Conservation (phyloP, 2,888 invertebrate genomes). For the Tipula lateralis region DNA sequence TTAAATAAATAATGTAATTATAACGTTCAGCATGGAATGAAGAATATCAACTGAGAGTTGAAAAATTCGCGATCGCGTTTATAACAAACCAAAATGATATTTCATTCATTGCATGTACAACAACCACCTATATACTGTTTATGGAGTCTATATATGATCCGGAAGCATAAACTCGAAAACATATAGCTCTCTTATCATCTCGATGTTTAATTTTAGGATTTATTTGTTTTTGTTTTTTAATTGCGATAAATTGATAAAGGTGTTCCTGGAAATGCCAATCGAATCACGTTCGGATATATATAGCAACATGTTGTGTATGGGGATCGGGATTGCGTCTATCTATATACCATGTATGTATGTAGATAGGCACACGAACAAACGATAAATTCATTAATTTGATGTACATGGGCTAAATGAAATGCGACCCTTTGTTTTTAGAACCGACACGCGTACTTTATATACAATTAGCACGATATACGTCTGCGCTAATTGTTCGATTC, state of each 20-base stretch:
- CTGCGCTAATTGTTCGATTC: too few relatives aligned
- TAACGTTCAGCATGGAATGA: background rate
- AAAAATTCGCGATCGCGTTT: background rate
- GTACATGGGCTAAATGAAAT: too few relatives aligned
- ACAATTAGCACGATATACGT: too few relatives aligned
- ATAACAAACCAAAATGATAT: background rate
- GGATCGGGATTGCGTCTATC: background rate
- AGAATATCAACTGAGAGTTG: background rate
- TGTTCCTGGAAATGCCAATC: background rate
- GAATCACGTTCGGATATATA: background rate
- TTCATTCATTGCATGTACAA: background rate
- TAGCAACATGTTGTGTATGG: background rate
- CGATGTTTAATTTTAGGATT: background rate
- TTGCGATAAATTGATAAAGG: background rate
- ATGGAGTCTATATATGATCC: background rate
- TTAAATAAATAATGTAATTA: background rate
- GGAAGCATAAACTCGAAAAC: background rate
- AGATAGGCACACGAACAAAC: background rate
- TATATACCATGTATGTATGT: too few relatives aligned
- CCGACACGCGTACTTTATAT: too few relatives aligned
- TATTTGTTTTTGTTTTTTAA: background rate
- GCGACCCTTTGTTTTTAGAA: too few relatives aligned
- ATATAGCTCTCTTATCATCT: background rate
- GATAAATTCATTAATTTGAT: background rate
- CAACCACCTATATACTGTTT: background rate